Percentiles rank a stretch among this genome's conserved stretches.
Conservation (phyloP, 1,140 invertebrate species). For the Dolichoris vasculosae region DNA sequence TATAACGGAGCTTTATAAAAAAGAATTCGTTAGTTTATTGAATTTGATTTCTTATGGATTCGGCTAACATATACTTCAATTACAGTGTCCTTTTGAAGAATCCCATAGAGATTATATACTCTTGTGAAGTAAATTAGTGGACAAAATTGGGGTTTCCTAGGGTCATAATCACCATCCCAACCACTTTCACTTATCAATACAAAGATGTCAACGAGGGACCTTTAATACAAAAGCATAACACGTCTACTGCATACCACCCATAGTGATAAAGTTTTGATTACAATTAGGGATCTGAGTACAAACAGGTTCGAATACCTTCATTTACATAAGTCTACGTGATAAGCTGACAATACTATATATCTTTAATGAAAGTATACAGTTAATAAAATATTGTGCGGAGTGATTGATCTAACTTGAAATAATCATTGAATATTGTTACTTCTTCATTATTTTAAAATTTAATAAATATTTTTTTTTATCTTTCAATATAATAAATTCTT, state of each 20-base stretch:
- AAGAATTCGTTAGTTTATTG: no score
- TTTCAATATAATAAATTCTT: no score
- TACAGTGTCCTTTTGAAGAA: not conserved
- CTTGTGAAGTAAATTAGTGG: slow-evolving; percentile 10
- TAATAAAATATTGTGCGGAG: not conserved
- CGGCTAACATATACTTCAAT: not conserved
- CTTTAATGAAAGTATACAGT: slow-evolving; percentile 9
- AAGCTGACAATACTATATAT: slow-evolving; percentile 27
- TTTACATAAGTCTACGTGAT: slow-evolving; percentile 40
- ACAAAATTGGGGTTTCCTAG: not conserved
- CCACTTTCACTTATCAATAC: slow-evolving; percentile 37
- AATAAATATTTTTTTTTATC: no score
- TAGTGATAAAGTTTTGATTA: slow-evolving; percentile 48
- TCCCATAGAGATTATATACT: not conserved
- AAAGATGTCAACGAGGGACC: slow-evolving; percentile 19
- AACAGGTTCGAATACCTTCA: slow-evolving; percentile 52
- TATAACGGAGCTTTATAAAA: no score
- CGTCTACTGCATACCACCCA: slow-evolving; percentile 28
- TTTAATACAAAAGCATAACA: slow-evolving; percentile 40
- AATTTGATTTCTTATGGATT: not conserved
- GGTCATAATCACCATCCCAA: not conserved
- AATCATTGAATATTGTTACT: not conserved
- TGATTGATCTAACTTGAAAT: not conserved
- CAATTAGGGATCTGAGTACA: slow-evolving; percentile 37
- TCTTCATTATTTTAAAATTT: not conserved